A percentile compares a stretch with the other conserved stretches of the same genome.
phyloP scores from a whole-genome alignment of 2,888 invertebrate species.

The Mechanitis mazaeus region DNA sequence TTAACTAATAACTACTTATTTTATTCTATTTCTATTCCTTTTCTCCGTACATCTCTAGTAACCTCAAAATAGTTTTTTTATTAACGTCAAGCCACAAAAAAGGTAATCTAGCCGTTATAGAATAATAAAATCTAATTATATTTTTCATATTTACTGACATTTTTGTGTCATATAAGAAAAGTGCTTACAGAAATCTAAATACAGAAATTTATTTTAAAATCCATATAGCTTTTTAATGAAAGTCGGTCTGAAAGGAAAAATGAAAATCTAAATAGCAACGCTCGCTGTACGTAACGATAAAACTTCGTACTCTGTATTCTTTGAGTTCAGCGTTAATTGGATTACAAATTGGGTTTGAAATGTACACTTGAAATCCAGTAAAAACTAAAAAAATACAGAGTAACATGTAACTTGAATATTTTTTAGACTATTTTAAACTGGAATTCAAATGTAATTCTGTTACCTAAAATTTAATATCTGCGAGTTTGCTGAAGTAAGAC shows the following conservation, averaged over 20 bases:
- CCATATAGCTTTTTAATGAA: conserved; percentile 2
- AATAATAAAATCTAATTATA: too few species aligned
- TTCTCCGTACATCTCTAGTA: too few species aligned
- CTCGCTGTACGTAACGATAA: conserved; percentile 1
- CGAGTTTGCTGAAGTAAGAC: not conserved
- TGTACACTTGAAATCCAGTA: conserved; percentile 12
- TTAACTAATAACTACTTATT: too few species aligned
- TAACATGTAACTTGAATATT: not conserved
- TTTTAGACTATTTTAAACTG: not conserved
- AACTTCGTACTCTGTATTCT: conserved; percentile 15
- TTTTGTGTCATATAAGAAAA: too few species aligned
- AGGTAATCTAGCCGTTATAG: too few species aligned
- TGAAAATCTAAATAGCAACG: conserved; percentile 3
- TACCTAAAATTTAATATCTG: not conserved
- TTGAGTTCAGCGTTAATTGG: conserved; percentile 18
- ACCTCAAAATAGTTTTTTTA: too few species aligned
- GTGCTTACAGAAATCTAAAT: not conserved
- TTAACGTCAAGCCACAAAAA: too few species aligned
- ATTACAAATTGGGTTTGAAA: conserved; percentile 17
- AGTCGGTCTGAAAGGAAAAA: not conserved
- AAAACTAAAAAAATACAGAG: not conserved
- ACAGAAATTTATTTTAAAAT: not conserved
- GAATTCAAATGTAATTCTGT: not conserved
- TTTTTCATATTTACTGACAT: too few species aligned
- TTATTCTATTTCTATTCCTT: too few species aligned